Percentiles rank a stretch among this genome's conserved stretches.
phyloP scores from a whole-genome alignment of 1,140 invertebrate genomes.

The Bombus superbus region DNA sequence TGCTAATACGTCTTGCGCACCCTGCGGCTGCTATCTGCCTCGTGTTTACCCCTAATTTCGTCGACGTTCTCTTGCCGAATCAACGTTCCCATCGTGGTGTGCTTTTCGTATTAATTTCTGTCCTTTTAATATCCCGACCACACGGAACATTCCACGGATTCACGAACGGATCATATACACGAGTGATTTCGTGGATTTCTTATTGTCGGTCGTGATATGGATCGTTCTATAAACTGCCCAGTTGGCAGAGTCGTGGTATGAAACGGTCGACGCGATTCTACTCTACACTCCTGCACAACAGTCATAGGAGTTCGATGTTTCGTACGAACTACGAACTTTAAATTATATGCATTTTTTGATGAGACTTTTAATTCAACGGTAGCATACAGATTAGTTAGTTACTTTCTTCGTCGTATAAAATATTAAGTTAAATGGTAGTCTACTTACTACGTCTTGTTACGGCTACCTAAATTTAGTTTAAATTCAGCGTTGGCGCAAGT shows the following conservation, averaged over 20 bases:
- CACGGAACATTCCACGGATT: background rate
- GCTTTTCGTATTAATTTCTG: conserved; percentile 9
- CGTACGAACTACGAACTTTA: background rate
- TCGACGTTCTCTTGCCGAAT: background rate
- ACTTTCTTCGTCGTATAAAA: too few relatives aligned
- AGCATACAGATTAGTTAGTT: too few relatives aligned
- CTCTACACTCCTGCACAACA: background rate
- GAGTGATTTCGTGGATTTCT: background rate
- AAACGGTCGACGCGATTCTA: background rate
- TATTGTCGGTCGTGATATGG: background rate
- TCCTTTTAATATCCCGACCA: background rate
- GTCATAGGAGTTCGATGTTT: background rate
- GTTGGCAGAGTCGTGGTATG: background rate
- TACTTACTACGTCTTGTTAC: too few relatives aligned
- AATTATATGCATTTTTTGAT: background rate
- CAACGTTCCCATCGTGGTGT: background rate
- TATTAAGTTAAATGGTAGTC: too few relatives aligned
- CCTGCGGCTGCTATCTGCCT: conserved; percentile 36
- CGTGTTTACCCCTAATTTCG: background rate
- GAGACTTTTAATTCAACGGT: background rate
- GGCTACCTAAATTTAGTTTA: too few relatives aligned
- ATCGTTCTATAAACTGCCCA: background rate
- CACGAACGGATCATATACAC: background rate
- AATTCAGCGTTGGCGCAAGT: too few relatives aligned
- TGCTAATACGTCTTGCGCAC: conserved; percentile 61